Percentiles rank a stretch among this genome's conserved stretches.
These are phyloP conservation scores for Hydrolagus colliei DNA, from an alignment of 2,797 vertebrate species.

Conservation along the genomic window DNA sequence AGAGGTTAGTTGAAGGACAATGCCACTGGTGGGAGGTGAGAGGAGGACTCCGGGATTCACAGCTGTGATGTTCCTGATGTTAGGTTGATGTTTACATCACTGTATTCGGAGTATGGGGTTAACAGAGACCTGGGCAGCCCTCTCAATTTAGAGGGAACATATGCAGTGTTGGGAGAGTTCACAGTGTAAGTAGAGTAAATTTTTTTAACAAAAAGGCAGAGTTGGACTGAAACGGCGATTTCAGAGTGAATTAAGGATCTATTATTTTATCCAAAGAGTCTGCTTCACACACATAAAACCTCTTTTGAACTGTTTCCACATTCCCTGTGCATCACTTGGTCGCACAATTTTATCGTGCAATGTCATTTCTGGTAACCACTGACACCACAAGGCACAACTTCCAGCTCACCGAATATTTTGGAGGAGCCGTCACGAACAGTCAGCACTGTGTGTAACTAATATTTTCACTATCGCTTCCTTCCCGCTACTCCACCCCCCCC, in stretches of 20 bases:
- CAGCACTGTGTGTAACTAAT: neutral
- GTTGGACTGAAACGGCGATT: neutral
- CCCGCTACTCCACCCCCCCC: too few relatives aligned
- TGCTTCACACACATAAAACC: neutral
- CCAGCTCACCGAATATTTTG: neutral
- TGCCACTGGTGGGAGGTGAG: too few relatives aligned
- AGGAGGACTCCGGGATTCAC: too few relatives aligned
- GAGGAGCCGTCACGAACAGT: neutral
- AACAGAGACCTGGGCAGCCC: too few relatives aligned
- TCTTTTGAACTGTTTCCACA: slow-evolving; percentile 1
- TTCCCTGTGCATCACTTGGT: neutral
- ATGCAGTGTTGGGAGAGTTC: too few relatives aligned
- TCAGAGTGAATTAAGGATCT: neutral
- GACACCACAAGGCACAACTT: slow-evolving; percentile 11
- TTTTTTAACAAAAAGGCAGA: neutral
- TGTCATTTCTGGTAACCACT: neutral
- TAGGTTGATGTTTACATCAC: too few relatives aligned
- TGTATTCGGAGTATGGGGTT: too few relatives aligned
- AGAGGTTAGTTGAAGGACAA: too few relatives aligned
- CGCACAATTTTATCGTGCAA: neutral
- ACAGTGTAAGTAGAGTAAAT: neutral
- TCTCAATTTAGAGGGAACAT: too few relatives aligned
- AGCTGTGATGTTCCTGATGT: too few relatives aligned
- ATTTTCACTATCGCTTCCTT: neutral
- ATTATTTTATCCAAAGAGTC: neutral